Conservation (phyloP, 2,888 invertebrate genomes). For the Pseudoips prasinana region DNA sequence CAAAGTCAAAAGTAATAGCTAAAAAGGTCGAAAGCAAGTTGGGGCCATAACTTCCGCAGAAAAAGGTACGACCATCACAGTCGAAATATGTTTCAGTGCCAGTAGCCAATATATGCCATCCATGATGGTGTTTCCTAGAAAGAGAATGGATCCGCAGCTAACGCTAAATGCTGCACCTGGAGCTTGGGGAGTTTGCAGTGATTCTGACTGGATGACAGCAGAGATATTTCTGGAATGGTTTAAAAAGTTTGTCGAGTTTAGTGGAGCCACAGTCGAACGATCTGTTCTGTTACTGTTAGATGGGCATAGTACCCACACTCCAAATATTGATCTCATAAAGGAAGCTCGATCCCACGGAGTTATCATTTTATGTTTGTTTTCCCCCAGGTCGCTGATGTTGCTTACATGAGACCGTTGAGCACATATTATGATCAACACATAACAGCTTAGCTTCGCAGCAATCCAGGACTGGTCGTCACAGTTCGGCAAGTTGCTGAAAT, state of each 20-base stretch:
- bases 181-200: conserved; percentile 29
- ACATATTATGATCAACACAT: conserved; percentile 16
- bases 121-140: conserved; percentile 31
- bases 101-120: conserved; percentile 27
- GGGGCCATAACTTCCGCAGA: conserved; percentile 37
- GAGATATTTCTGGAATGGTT: conserved; percentile 44
- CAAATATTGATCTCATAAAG: conserved; percentile 37
- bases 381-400: conserved; percentile 6
- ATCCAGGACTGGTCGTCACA: conserved; percentile 6
- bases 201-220: conserved; percentile 38
- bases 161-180: conserved; percentile 31
- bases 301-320: conserved; percentile 42
- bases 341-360: conserved; percentile 27
- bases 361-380: conserved; percentile 17
- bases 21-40: conserved; percentile 32
- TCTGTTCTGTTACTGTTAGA: conserved; percentile 15
- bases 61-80: conserved; percentile 15
- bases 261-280: neutral
- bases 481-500: conserved; percentile 23
- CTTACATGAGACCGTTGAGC: conserved; percentile 11
- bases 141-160: conserved; percentile 36
- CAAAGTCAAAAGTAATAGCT: conserved; percentile 35
- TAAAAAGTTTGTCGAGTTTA: conserved; percentile 31
- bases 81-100: conserved; percentile 31
- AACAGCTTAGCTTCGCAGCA: conserved; percentile 2